Percentiles rank a stretch among this genome's conserved stretches.
These are phyloP conservation scores for Phalacrocorax brasilianus DNA, from an alignment of 2,113 vertebrate species.

Conservation along the genomic window DNA sequence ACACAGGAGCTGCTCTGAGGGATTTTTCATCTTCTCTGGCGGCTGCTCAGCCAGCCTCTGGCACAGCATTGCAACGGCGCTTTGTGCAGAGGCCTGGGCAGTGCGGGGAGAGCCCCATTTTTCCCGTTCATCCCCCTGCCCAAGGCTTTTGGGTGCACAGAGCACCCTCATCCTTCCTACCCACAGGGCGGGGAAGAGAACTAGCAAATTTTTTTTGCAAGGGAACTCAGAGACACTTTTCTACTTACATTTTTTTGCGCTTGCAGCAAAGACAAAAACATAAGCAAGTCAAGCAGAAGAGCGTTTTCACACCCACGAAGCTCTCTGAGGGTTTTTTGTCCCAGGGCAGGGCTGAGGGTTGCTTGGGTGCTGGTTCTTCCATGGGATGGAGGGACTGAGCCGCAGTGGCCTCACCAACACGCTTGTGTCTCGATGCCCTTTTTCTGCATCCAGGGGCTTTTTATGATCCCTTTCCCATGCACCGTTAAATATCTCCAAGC, in stretches of 20 bases:
- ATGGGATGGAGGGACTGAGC: not conserved
- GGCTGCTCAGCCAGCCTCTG: no score
- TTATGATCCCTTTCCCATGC: accelerated
- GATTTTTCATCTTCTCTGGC: not conserved
- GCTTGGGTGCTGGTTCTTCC: not conserved
- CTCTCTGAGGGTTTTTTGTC: accelerated
- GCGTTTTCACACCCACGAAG: not conserved
- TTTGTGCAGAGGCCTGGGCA: not conserved
- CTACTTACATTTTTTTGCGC: not conserved
- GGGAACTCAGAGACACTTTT: not conserved
- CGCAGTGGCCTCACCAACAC: accelerated
- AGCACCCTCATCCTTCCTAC: not conserved
- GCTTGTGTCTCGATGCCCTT: accelerated
- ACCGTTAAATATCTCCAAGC: accelerated
- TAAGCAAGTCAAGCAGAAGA: not conserved
- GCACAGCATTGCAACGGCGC: not conserved
- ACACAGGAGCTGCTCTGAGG: not conserved
- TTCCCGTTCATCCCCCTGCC: no score
- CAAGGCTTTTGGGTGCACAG: not conserved
- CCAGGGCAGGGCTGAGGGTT: not conserved
- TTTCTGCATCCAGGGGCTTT: not conserved
- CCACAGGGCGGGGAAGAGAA: not conserved
- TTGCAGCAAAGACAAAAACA: not conserved
- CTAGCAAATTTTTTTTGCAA: accelerated
- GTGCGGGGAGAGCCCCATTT: accelerated